Percentiles rank a stretch among this genome's conserved stretches.
Conservation (phyloP, 2,797 vertebrate species). For the Mormyrops attenuatus region DNA sequence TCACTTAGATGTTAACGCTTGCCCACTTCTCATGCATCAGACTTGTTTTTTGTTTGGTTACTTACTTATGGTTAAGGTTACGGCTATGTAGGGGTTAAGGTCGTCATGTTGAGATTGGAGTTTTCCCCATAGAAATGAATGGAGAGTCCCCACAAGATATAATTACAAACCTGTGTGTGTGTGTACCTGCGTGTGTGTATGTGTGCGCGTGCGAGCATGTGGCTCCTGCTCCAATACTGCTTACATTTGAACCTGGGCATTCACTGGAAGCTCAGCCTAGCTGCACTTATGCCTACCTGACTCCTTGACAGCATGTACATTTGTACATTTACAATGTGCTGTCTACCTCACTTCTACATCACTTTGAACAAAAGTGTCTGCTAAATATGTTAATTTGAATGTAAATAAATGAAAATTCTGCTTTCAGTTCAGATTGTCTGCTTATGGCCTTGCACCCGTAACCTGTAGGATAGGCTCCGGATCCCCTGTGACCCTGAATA, state of each 20-base stretch:
- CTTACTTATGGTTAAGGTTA: not conserved
- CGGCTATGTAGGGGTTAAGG: too few species aligned
- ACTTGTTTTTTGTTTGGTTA: not conserved
- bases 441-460: not conserved
- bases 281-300: not conserved
- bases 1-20: not conserved
- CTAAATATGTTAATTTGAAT: not conserved
- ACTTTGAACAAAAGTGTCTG: not conserved
- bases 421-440: not conserved
- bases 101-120: too few species aligned
- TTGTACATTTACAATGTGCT: not conserved
- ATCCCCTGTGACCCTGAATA: not conserved
- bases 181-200: not conserved
- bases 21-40: not conserved
- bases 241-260: not conserved
- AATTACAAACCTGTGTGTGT: not conserved
- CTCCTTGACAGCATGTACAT: not conserved
- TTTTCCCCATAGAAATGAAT: not conserved
- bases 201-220: not conserved
- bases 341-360: not conserved
- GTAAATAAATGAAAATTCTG: not conserved
- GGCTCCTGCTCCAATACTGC: not conserved
- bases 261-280: not conserved
- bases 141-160: not conserved
- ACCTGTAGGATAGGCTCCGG: not conserved